Evolutionary conservation across 2,888 invertebrate species (phyloP).

Genomic region (Heteropelma amictum): DNA sequence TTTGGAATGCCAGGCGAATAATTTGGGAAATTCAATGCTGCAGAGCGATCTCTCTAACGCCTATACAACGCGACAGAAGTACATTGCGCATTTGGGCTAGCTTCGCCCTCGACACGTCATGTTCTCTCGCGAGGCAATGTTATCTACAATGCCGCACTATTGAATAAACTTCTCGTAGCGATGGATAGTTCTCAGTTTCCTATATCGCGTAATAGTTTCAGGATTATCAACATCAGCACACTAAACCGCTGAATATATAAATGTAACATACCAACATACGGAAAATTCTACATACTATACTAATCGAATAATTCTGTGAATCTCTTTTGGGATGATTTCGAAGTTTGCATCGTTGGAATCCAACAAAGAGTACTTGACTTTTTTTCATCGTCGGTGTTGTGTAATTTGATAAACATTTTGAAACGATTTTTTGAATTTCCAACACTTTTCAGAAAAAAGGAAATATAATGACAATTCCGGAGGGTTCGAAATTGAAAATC

Average conservation of each 20-base stretch:
- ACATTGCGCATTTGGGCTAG: constrained; percentile 32
- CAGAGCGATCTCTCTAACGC: not conserved
- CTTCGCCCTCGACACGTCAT: constrained; percentile 36
- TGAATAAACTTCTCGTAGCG: constrained; percentile 42
- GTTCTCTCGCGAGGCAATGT: constrained; percentile 17
- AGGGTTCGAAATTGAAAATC: too few relatives aligned
- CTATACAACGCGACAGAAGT: constrained; percentile 13
- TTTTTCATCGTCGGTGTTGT: too few relatives aligned
- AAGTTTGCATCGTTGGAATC: too few relatives aligned
- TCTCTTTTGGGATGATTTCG: too few relatives aligned
- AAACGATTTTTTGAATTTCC: too few relatives aligned
- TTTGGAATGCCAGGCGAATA: constrained; percentile 29
- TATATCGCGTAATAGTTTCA: constrained; percentile 6
- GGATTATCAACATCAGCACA: constrained; percentile 2
- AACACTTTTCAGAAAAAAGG: too few relatives aligned
- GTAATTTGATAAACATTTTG: too few relatives aligned
- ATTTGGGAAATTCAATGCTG: constrained; percentile 35
- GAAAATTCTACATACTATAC: too few relatives aligned
- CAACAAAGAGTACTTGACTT: too few relatives aligned
- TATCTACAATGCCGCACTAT: constrained; percentile 33
- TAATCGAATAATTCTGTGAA: too few relatives aligned
- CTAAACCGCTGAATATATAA: not conserved
- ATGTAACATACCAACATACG: not conserved
- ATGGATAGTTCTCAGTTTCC: not conserved
- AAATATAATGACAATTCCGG: too few relatives aligned